Conservation (phyloP, 37 sponge, comb jelly and placozoan genomes). For the Cladorhizidae sp. region DNA sequence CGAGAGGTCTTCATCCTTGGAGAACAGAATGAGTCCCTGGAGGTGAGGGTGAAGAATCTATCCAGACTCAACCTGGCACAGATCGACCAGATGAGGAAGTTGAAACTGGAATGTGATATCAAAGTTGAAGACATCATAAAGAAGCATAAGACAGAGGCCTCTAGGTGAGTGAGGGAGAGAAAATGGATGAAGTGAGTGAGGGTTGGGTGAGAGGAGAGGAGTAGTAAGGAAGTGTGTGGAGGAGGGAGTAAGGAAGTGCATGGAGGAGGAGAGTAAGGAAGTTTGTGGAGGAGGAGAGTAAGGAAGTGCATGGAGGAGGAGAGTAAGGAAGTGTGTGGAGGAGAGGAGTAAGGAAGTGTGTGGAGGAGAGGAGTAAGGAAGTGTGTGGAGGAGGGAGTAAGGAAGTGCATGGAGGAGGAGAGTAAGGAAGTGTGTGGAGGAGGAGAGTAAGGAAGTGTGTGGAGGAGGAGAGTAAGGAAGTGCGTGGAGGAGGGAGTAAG, state of each 20-base stretch:
- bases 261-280: not conserved
- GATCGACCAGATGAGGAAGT: constrained; percentile 52
- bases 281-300: not conserved
- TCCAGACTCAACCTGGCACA: constrained; percentile 50
- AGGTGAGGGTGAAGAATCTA: constrained; percentile 43
- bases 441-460: too few relatives aligned
- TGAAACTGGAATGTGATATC: constrained; percentile 62
- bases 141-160: constrained; percentile 59
- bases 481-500: too few relatives aligned
- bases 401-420: too few relatives aligned
- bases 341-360: too few relatives aligned
- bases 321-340: not conserved
- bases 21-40: constrained; percentile 55
- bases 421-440: too few relatives aligned
- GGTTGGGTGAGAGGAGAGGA: not conserved
- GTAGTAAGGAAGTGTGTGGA: not conserved
- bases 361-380: too few relatives aligned
- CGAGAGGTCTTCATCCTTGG: constrained; percentile 63
- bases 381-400: too few relatives aligned
- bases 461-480: too few relatives aligned
- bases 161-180: constrained; percentile 3
- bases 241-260: not conserved
- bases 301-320: not conserved
- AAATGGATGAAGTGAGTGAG: not conserved
- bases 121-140: constrained; percentile 41